Percentiles rank a stretch among this genome's conserved stretches.
Conservation (phyloP, 2,888 invertebrate species). For the Aphidoletes aphidimyza region DNA sequence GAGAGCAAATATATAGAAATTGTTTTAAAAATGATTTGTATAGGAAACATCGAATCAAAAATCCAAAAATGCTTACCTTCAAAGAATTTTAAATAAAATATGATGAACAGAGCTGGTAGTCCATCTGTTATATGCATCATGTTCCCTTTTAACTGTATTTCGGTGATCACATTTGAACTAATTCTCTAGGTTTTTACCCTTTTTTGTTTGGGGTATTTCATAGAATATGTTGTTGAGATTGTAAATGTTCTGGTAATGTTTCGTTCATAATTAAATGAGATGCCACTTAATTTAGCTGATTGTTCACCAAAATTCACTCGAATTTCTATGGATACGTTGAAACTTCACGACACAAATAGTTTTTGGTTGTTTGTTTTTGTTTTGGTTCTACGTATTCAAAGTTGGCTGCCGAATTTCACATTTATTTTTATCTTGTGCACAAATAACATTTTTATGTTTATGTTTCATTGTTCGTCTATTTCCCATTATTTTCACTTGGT, state of each 20-base stretch:
- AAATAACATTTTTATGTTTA: slow-evolving; percentile 26
- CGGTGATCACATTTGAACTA: neutral
- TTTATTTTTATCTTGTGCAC: slow-evolving; percentile 44
- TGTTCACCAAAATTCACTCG: too few relatives aligned
- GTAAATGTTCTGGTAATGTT: neutral
- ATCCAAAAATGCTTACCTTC: slow-evolving; percentile 31
- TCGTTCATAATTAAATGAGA: slow-evolving; percentile 8
- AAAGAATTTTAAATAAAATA: slow-evolving; percentile 52
- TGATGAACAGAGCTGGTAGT: slow-evolving; percentile 37
- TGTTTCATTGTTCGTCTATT: slow-evolving; percentile 9
- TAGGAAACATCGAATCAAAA: neutral
- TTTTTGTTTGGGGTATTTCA: neutral
- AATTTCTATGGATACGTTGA: too few relatives aligned
- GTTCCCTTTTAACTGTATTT: neutral
- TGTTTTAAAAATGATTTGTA: neutral
- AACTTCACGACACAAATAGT: neutral
- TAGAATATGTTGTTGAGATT: neutral
- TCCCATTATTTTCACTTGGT: neutral
- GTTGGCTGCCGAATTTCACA: slow-evolving; percentile 3
- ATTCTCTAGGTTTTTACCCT: neutral
- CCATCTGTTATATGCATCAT: slow-evolving; percentile 51
- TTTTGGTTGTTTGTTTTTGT: neutral
- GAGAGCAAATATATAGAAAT: neutral
- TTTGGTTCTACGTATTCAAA: neutral
- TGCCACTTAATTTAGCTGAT: neutral